Evolutionary conservation across 2,797 vertebrate genomes (phyloP).

Genomic region (Muscicapa striata): DNA sequence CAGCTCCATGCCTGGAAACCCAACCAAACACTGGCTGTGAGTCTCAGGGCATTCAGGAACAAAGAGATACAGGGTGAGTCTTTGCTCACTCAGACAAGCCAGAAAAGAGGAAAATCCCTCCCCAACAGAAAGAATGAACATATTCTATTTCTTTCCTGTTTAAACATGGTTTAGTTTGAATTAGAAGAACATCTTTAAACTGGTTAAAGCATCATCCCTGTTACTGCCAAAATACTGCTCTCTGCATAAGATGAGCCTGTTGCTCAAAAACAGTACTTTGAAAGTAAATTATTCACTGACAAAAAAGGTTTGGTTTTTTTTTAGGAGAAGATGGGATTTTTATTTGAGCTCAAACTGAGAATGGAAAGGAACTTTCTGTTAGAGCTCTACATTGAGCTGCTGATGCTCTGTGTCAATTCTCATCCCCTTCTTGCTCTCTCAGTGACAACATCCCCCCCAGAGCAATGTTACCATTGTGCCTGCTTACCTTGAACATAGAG

Average conservation of each 20-base stretch:
- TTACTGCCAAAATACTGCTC: background rate
- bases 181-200: background rate
- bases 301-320: background rate
- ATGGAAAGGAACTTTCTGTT: background rate
- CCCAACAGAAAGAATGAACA: background rate
- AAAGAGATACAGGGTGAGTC: background rate
- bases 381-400: background rate
- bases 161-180: background rate
- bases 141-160: background rate
- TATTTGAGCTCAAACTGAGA: background rate
- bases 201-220: background rate
- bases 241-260: background rate
- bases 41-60: background rate
- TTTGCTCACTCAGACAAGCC: background rate
- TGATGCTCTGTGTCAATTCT: background rate
- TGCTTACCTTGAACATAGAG: constrained; percentile 91
- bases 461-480: background rate
- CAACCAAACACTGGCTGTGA: background rate
- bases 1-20: constrained; percentile 89
- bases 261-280: background rate
- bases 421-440: background rate
- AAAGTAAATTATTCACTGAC: background rate
- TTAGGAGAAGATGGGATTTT: background rate
- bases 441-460: background rate
- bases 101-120: background rate